These are phyloP conservation scores for Sander lucioperca DNA, from an alignment of 2,113 vertebrate genomes.

Conservation along the genomic window DNA sequence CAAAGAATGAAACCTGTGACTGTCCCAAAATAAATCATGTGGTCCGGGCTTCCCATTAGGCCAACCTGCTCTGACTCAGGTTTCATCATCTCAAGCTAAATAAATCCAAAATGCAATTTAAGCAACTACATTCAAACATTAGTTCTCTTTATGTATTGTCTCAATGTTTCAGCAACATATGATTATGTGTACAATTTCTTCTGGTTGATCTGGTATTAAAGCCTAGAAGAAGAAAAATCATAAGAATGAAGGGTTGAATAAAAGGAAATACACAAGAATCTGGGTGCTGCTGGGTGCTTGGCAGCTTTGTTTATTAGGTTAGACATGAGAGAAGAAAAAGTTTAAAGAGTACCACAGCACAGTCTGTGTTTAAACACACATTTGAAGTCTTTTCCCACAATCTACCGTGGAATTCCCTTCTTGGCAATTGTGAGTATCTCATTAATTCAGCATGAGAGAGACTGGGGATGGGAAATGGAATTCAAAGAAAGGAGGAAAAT, in stretches of 20 bases:
- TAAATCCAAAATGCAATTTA: background rate
- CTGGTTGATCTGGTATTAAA: background rate
- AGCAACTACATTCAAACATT: background rate
- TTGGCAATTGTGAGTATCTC: constrained; percentile 47
- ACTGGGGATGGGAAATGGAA: background rate
- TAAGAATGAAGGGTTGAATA: constrained; percentile 9
- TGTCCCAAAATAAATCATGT: background rate
- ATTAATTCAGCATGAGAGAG: constrained; percentile 44
- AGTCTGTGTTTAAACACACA: constrained; percentile 44
- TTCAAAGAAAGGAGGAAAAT: constrained; percentile 26
- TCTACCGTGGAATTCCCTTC: constrained; percentile 56
- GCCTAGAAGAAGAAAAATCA: constrained; percentile 1
- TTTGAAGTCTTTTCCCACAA: constrained; percentile 63
- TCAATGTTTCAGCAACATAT: background rate
- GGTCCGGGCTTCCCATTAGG: too few relatives aligned
- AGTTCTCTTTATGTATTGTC: background rate
- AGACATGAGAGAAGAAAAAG: constrained; percentile 44
- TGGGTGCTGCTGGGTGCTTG: constrained; percentile 17
- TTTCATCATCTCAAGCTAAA: background rate
- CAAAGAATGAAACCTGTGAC: background rate
- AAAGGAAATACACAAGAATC: constrained; percentile 33
- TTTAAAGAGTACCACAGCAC: constrained; percentile 41
- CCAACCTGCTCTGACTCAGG: background rate
- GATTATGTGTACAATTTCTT: background rate
- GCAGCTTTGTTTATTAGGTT: constrained; percentile 58